A percentile compares a stretch with the other conserved stretches of the same genome.
These are phyloP conservation scores for rat (Rattus norvegicus) DNA, from an alignment of 2,113 vertebrate species.

Conservation along the genomic window DNA sequence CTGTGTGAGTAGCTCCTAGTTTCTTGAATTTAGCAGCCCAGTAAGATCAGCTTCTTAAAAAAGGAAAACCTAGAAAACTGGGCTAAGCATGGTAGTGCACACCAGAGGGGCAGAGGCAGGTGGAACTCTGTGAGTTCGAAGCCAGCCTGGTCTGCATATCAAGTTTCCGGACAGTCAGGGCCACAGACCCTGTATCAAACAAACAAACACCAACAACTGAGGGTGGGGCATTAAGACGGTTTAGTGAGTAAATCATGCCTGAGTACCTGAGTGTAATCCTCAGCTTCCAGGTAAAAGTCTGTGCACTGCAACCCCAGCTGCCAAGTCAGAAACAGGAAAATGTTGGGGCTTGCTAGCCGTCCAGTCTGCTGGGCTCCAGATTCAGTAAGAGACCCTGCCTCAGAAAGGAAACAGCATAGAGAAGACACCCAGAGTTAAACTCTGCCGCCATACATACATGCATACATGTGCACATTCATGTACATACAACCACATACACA, in stretches of 20 bases:
- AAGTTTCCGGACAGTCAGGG: background rate
- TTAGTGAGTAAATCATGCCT: background rate
- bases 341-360: background rate
- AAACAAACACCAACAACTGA: background rate
- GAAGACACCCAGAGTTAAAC: too few relatives aligned
- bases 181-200: background rate
- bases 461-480: too few relatives aligned
- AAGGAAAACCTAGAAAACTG: background rate
- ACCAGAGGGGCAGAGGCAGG: background rate
- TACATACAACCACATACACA: too few relatives aligned
- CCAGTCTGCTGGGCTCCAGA: background rate
- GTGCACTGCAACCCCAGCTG: background rate
- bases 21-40: background rate
- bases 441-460: too few relatives aligned
- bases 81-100: background rate
- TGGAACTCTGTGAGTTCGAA: background rate
- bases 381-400: too few relatives aligned
- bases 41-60: conserved; percentile 5
- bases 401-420: too few relatives aligned
- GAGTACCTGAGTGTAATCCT: background rate
- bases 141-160: background rate
- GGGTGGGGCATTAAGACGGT: background rate
- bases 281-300: too few relatives aligned
- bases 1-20: background rate
- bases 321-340: background rate